Evolutionary conservation across 2,113 vertebrate genomes (phyloP), one percentile per base, ranked within the genome.

Genomic region (Benitochromis conjunctus): DNA sequence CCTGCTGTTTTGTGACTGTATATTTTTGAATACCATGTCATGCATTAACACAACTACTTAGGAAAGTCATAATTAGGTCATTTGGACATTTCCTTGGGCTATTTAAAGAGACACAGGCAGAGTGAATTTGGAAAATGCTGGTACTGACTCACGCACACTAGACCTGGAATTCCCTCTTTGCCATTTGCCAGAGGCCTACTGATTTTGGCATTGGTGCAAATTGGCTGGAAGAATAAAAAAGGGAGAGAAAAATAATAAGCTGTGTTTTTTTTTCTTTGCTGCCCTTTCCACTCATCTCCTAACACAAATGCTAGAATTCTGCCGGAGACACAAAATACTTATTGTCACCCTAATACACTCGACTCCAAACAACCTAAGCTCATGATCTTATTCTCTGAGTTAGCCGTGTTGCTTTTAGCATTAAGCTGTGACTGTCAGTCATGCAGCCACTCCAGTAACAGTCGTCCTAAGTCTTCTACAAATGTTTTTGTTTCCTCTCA

Each of bases 31-130:
- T 93, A 92, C 79, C 88, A 74, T 92, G 87, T 94, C 93, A 95
- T 91, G 89, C 79, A 34, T 88, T 88, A 92, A 93, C 92, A 92
- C 82, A 54, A 78, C 92, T 94, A 92, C 91, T 95, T 95, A 92
- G 92, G 93, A 94, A 96, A 91, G 92, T 89, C 89, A 87, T 96
- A 96, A 96, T 96, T 95, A 94, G 94, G 95, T 96, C 94, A 95
- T 96, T 96, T 95, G 93, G 94, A 96, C 91, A 86, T 95, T 95
- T 96, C 95, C 94, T 91, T 88, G 14, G 64, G 92, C 94, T 96
- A 93, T 97, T 95, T 95, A 94, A 96, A 95, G 95, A 87, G 81
- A 91, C 76, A 79, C 83, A 84, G 86, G 90, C 91, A 90, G 86
- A 80, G 86, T 92, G 91, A 92, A 93, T 92, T 95, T 91, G 95